These are phyloP conservation scores for Limnephilus rhombicus DNA, from an alignment of 2,888 invertebrate species.

Conservation along the genomic window DNA sequence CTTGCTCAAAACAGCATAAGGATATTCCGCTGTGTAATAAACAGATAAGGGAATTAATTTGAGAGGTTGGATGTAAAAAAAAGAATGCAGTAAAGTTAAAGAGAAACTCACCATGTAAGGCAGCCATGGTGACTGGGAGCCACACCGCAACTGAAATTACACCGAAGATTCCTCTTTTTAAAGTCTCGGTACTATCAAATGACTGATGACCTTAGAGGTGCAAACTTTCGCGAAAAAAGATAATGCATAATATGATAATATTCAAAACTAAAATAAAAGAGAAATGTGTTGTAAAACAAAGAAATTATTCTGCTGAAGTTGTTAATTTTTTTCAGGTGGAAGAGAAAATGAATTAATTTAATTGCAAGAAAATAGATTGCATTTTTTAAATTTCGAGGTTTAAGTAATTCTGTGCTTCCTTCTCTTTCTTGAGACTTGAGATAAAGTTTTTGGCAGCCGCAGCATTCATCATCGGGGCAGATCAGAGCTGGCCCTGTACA, in stretches of 20 bases:
- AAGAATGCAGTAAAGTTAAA: not conserved
- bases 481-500: no score
- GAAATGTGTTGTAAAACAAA: not conserved
- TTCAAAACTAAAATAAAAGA: not conserved
- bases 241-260: not conserved
- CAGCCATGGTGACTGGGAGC: slow-evolving; percentile 21
- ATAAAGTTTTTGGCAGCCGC: no score
- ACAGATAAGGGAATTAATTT: not conserved
- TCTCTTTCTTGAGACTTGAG: no score
- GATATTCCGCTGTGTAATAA: not conserved
- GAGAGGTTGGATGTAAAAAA: not conserved
- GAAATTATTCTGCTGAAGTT: no score
- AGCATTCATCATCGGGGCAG: no score
- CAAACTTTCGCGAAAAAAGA: not conserved
- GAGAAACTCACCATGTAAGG: slow-evolving; percentile 22
- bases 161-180: not conserved
- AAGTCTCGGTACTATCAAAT: slow-evolving; percentile 40
- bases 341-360: no score
- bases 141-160: slow-evolving; percentile 12
- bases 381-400: no score
- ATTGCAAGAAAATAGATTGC: no score
- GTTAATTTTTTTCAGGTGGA: no score
- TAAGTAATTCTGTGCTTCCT: no score
- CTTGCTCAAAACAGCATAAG: not conserved
- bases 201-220: slow-evolving; percentile 34